Percentiles rank a stretch among this genome's conserved stretches.
Conservation (phyloP, 2,113 vertebrate genomes). For the Microcebus ravelobensis region DNA sequence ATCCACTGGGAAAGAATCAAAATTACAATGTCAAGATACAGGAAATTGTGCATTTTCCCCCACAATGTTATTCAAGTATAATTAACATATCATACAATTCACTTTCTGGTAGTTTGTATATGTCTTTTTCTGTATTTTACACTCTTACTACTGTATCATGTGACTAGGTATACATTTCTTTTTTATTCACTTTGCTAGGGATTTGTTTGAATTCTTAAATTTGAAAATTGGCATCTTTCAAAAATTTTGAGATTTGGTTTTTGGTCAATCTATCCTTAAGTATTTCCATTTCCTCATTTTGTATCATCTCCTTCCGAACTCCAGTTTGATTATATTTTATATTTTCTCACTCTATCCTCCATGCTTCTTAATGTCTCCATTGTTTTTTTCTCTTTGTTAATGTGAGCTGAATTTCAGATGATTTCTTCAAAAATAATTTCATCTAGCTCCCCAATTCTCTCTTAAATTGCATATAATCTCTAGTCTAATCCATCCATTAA, state of each 20-base stretch:
- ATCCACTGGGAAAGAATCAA: background rate
- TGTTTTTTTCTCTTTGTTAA: background rate
- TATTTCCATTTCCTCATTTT: background rate
- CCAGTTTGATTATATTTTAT: background rate
- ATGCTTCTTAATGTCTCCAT: background rate
- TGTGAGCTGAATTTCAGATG: background rate
- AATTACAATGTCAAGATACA: background rate
- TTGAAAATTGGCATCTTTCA: background rate
- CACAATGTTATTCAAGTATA: background rate
- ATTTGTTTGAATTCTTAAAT: background rate
- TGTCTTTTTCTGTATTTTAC: background rate
- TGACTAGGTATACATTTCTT: background rate
- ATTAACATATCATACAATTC: background rate
- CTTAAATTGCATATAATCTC: background rate
- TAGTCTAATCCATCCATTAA: background rate
- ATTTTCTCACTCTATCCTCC: slow-evolving; percentile 15
- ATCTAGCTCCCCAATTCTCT: background rate
- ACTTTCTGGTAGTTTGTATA: background rate
- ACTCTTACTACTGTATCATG: background rate
- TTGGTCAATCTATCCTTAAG: background rate
- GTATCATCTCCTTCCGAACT: background rate
- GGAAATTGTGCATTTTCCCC: background rate
- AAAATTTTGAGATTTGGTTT: background rate
- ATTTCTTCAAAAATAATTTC: slow-evolving; percentile 4
- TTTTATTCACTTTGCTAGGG: background rate